These are phyloP conservation scores for Drosophila sucinea DNA, from an alignment of 1,140 invertebrate species.

Conservation along the genomic window DNA sequence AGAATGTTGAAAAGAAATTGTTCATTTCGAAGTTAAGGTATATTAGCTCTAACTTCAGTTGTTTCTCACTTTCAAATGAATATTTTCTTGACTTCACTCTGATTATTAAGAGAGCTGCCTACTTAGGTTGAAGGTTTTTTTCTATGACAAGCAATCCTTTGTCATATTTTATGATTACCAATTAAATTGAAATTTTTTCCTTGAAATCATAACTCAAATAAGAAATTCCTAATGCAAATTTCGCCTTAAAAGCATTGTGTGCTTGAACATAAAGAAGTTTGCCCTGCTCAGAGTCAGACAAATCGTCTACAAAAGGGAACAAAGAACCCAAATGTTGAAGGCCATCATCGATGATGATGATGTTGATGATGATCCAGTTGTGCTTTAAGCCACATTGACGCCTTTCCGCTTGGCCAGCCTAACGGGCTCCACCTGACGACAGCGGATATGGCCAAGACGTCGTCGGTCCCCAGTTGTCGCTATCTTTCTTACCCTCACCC, in stretches of 20 bases:
- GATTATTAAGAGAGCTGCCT: too few relatives aligned
- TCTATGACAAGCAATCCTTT: too few relatives aligned
- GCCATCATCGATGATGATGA: slow-evolving; percentile 15
- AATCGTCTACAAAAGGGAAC: slow-evolving; percentile 31
- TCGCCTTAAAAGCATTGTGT: slow-evolving; percentile 40
- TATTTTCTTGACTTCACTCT: too few relatives aligned
- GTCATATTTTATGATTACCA: background rate
- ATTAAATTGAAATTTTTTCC: slow-evolving; percentile 12
- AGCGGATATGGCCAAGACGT: slow-evolving; percentile 63
- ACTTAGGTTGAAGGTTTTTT: too few relatives aligned
- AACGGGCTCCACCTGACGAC: slow-evolving; percentile 42
- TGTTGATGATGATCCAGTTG: slow-evolving; percentile 23
- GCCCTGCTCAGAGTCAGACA: slow-evolving; percentile 16
- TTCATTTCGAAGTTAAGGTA: too few relatives aligned
- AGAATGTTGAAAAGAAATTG: too few relatives aligned
- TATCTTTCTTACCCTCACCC: background rate
- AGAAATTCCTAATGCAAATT: slow-evolving; percentile 32
- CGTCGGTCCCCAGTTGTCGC: background rate
- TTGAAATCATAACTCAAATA: background rate
- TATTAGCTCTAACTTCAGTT: too few relatives aligned
- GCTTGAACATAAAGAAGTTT: slow-evolving; percentile 3
- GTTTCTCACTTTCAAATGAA: too few relatives aligned
- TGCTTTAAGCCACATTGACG: slow-evolving; percentile 31
- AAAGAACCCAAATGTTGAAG: slow-evolving; percentile 40
- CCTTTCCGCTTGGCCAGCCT: slow-evolving; percentile 55